phyloP scores from a whole-genome alignment of 2,113 vertebrate species.

The Aspidoscelis tigris region DNA sequence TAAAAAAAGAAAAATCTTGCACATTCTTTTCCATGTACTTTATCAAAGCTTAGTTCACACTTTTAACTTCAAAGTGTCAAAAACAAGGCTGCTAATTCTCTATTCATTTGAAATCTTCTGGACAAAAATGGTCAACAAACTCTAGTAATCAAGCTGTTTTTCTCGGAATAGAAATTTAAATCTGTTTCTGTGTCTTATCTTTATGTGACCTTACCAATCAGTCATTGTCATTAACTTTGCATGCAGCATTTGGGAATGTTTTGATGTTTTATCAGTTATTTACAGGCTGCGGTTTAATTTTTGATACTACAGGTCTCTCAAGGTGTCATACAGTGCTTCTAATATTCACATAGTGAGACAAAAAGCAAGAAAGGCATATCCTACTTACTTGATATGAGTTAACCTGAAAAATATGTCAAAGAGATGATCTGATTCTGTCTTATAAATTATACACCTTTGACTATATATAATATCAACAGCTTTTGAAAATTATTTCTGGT shows the following conservation, averaged over 20 bases:
- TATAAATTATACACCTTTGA: constrained; percentile 17
- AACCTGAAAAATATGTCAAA: constrained; percentile 26
- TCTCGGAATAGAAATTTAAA: constrained; percentile 47
- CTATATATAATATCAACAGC: not conserved
- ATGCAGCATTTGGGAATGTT: constrained; percentile 35
- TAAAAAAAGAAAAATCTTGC: not conserved
- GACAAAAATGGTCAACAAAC: constrained; percentile 25
- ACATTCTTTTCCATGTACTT: not conserved
- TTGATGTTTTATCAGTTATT: constrained; percentile 47
- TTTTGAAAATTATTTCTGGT: constrained; percentile 5
- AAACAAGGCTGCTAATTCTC: constrained; percentile 12
- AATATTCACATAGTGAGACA: constrained; percentile 30
- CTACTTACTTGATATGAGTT: constrained; percentile 33
- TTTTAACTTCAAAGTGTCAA: constrained; percentile 49
- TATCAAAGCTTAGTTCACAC: not conserved
- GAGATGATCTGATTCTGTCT: not conserved
- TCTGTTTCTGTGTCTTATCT: constrained; percentile 39
- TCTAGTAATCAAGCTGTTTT: constrained; percentile 37
- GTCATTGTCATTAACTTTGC: constrained; percentile 9
- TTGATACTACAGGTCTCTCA: not conserved
- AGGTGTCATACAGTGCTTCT: constrained; percentile 17
- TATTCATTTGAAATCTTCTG: constrained; percentile 42
- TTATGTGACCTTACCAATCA: constrained; percentile 41
- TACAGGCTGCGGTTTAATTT: constrained; percentile 49
- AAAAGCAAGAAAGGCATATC: constrained; percentile 29